Base-by-base conservation (phyloP, 2,888 invertebrate genomes). In the Polia nebulosa region DNA sequence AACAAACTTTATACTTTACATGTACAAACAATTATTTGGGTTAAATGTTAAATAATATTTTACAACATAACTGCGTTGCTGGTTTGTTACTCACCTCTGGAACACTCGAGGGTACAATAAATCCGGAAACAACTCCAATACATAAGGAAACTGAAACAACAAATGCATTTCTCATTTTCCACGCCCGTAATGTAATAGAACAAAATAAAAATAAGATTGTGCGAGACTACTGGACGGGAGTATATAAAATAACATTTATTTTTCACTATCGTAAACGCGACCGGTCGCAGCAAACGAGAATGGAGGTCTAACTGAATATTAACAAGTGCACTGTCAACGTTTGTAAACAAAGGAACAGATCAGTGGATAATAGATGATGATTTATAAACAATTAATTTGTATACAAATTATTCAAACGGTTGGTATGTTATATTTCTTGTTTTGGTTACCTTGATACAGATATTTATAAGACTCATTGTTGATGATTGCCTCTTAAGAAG, bases 121-220 rank as follows among this genome's bases (percentile, higher is more conserved):
- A 87, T 90, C 89, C 92, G 74, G 79, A 86, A 87, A 80, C 81
- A 75, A 88, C 77, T 84, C 86, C 86, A 83, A 91, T 86, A 89
- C 84, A 87, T 81, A 90, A 84, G 76, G 82, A 78, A 88, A 92
- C 85, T 88, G 90, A 86, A 87, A 88, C 83, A 88, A 87, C 81
- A 85, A 87, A 83, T 76, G 73, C 83, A 85, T 87, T 90, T 87
- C 85, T 90, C 93, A 93, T 93, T 89, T 85, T 84, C 72, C 52
- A 78, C 72, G 58, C 63, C 57, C 58, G 72, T 67, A 51, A 75
- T 51, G 60, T 64, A 64, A 71, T 27, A 76, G 25, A 34, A 74
- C 53, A 66, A 66, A 57, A 69, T 81, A 65, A 69, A 66, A 60
- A 69, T 45, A 71, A 77, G 55, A 71, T 32, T 66, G 34, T 44